Base-by-base conservation (phyloP, 1,140 invertebrate species). In the Homalodisca vitripennis region DNA sequence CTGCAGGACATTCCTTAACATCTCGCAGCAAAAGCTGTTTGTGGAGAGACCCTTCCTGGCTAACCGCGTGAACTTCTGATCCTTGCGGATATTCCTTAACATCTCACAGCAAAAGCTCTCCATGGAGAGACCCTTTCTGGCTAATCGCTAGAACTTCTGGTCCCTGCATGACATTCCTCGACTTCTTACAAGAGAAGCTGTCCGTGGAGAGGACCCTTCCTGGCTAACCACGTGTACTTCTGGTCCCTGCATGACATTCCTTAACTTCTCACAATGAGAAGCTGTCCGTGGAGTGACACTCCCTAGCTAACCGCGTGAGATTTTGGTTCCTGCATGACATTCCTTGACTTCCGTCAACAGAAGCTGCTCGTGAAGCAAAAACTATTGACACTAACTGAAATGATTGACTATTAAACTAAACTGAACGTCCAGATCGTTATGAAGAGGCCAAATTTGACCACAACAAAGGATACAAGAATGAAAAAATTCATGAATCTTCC, bases 1-100 rank as follows among this genome's bases (percentile, higher is more conserved):
- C 26, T 60, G 55, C 14, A 60, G 55, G n/a, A 60, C 55, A 2
- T 60, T 60, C 55, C 55, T 60, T 26, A 60, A 60, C 26, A 60
- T 60, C 26, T 13, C 14, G 2, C 55, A 60, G 27, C 13, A 13
- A 3, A 13, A 22, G 22, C 26, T 60, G 55, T 22, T 26, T 2
- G 55, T 60, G 22, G 55, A 60, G 26, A 2, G 55, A 26, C 55
- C 55, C 55, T 60, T 60, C 55, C 26, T 22, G 12, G 14, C 55
- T 13, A 22, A 60, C 26, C 14, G 55, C 22, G 29, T 60, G 55
- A 60, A 60, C 55, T 60, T 60, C 26, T 60, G 55, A 26, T 60
- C 55, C 14, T 27, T 60, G 55, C 14, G 29, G 55, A n/a, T n/a
- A n/a, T 60, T 60, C 55, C 55, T 60, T 26, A 60, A 60, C 26